Conservation (phyloP, 2,888 invertebrate species). For the Carcina quercana region DNA sequence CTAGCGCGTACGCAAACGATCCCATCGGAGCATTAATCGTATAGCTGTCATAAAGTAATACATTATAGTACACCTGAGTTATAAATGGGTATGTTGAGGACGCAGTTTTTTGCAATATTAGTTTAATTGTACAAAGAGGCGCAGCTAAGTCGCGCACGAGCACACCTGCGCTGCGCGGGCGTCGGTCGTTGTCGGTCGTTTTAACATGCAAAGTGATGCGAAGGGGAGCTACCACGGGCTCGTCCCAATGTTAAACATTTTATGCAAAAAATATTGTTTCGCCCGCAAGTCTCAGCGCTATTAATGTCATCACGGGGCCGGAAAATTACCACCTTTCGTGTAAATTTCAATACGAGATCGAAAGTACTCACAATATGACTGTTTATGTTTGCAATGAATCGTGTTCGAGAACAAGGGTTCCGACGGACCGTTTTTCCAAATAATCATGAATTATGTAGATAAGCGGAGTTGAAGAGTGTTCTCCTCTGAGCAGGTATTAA, state of each 20-base stretch:
- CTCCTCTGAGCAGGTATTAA: conserved; percentile 38
- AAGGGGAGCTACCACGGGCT: conserved; percentile 27
- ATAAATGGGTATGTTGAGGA: conserved; percentile 5
- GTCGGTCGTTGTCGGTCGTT: too few relatives aligned
- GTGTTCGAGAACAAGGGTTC: conserved; percentile 35
- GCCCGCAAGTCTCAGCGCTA: conserved; percentile 38
- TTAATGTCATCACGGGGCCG: conserved; percentile 62
- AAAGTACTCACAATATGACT: conserved; percentile 32
- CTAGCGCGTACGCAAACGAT: conserved; percentile 5
- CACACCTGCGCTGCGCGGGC: conserved; percentile 25
- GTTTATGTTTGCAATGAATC: conserved; percentile 42
- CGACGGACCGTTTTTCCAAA: conserved; percentile 40
- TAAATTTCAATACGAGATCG: conserved; percentile 61
- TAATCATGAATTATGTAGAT: conserved; percentile 54
- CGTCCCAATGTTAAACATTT: conserved; percentile 44
- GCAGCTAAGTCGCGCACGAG: not conserved
- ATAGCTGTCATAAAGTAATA: conserved; percentile 1
- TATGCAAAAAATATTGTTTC: conserved; percentile 55
- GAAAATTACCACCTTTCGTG: conserved; percentile 66
- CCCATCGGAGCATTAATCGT: not conserved
- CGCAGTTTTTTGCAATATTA: conserved; percentile 16
- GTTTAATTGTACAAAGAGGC: conserved; percentile 19
- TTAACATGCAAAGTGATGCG: conserved; percentile 41
- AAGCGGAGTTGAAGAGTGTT: conserved; percentile 37
- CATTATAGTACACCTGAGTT: conserved; percentile 2